Percentiles rank a stretch among this genome's conserved stretches.
phyloP scores from a whole-genome alignment of 2,888 invertebrate species.

The Creontiades dilutus region DNA sequence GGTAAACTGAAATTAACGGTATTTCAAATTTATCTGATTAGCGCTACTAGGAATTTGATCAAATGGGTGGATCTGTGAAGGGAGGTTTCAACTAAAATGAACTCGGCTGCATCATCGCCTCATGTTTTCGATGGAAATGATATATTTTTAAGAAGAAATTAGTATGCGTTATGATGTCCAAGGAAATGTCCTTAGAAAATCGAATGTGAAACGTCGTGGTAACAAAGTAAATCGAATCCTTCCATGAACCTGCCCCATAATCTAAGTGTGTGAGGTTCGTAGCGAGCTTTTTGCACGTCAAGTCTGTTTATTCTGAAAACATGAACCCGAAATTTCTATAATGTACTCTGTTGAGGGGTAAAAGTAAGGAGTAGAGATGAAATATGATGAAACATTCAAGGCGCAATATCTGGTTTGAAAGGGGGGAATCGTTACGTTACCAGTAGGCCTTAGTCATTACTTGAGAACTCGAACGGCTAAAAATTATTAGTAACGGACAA shows the following conservation, averaged over 20 bases:
- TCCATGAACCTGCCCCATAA: not conserved
- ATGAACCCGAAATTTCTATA: not conserved
- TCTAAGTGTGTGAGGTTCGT: not conserved
- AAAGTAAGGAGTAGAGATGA: not conserved
- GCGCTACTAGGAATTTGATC: not conserved
- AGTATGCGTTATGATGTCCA: not conserved
- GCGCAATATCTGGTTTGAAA: not conserved
- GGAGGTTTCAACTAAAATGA: not conserved
- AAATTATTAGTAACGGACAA: not conserved
- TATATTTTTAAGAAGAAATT: not conserved
- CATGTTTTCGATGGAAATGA: not conserved
- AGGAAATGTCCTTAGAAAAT: not conserved
- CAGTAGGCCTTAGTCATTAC: not conserved
- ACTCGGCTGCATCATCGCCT: not conserved
- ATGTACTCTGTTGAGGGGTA: not conserved
- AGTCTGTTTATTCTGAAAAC: not conserved
- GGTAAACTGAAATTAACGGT: conserved; percentile 30
- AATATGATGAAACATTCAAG: not conserved
- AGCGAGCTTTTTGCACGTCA: not conserved
- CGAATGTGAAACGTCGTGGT: not conserved
- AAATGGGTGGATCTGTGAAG: not conserved
- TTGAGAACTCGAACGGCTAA: no score
- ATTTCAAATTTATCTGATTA: not conserved
- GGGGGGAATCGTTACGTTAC: not conserved
- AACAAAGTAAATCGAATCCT: not conserved